Base-by-base conservation (phyloP, 2,888 invertebrate species). In the Volucella inanis region DNA sequence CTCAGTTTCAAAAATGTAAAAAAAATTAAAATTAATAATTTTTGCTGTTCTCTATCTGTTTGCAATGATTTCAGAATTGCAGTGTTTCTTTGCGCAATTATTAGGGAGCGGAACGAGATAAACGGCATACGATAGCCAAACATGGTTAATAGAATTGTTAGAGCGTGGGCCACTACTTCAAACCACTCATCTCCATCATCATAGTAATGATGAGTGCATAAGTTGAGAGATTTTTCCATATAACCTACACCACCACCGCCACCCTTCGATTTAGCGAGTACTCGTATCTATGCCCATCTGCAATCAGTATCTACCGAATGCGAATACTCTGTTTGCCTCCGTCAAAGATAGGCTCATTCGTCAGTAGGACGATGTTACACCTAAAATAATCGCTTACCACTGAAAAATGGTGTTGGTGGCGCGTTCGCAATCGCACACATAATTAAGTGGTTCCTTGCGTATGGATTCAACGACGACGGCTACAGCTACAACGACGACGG, bases 81-180 rank as follows among this genome's bases (percentile, higher is more conserved):
- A 67, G 81, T 74, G 67, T 81, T 79, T 85, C 62, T 68, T 85
- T 85, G 80, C 85, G 85, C 85, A 85, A 85, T 85, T 85, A 85
- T 85, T 85, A 85, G 81, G 85, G 85, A 85, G 85, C 85, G 85
- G 85, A 85, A 81, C 80, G 81, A 76, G 85, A 85, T 81, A 85
- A 85, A 81, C 85, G 76, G 76, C 81, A 81, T 68, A 72, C 85
- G 85, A 85, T 85, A 81, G 85, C 81, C 85, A 85, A 85, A 85
- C 85, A 85, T 85, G 80, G 85, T 85, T 85, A 85, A 85, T 85
- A 85, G 85, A 85, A 85, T 85, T 85, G 85, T 85, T 68, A 77
- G 76, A 85, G 81, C 85, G 85, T 85, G 85, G 85, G 85, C 76
- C 77, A 81, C 50, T 77, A 72, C 81, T 55, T 49, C 57, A 57